Base-by-base conservation (phyloP, 2,888 invertebrate species). In the Polietes domitor region DNA sequence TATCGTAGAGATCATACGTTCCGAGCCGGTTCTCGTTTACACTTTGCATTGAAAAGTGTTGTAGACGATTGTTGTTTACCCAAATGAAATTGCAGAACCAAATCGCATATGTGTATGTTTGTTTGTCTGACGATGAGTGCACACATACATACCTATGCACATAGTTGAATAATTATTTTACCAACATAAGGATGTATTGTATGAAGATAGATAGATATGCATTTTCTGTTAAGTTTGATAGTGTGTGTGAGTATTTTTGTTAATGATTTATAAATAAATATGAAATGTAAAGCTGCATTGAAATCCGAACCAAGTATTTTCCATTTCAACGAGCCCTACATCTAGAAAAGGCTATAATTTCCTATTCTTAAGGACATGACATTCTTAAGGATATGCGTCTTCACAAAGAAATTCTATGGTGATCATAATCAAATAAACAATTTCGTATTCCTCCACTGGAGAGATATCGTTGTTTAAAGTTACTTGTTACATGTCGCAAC, bases 11-110 rank as follows among this genome's bases (percentile, higher is more conserved):
- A 84, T 90, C 65, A 86, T 88, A 21, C 88, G 89, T 53, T 88
- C 90, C 17, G 85, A 87, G 32, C 90, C 90, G 0, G 82, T 88
- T 65, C 84, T 90, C 78, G 87, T 89, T 77, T 90, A 90, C 32
- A 87, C 88, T 82, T 88, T 90, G 77, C 87, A 85, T 17, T 85
- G 79, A 76, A 70, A 77, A 80, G 70, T 83, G 80, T 73, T 61
- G 28, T 65, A 53, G 71, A 17, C n/a, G n/a, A 15, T 24, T 50
- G 28, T 21, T 7, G 17, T 55, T 74, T 71, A 63, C 55, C 32
- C 24, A 41, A 28, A 70, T 61, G 26, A 24, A 63, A 53, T 50
- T 81, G 58, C 15, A 81, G 55, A 75, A 65, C 77, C 77, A 77
- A 71, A 71, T 63, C 47, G 26, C 15, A 37, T 47, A 17, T 32